Evolutionary conservation across 2,888 invertebrate species (phyloP), one percentile per base, ranked within the genome.

Genomic region (Kryphioiulus occultus): DNA sequence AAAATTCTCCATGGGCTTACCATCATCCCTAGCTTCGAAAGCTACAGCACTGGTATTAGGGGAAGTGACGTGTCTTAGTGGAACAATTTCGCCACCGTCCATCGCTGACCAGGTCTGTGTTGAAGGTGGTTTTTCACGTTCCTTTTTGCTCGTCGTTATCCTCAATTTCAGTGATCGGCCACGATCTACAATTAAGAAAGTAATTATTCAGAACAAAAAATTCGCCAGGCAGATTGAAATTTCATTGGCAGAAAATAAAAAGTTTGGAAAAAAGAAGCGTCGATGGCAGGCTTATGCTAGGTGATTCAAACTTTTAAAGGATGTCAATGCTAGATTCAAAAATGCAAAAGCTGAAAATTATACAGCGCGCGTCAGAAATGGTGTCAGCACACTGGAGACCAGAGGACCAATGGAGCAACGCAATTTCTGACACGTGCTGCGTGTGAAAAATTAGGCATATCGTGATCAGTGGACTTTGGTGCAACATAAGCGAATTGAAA

Each of bases 81-180:
- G 59, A 26, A 86, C 32, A 30, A 32, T 86, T 59, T 86, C 86
- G 22, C 59, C 85, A n/a, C 85, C 85, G 30, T 86, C 86, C 68
- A 59, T 59, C 30, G 53, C 26, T 15, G 86, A 17, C 59, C 68
- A 86, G 19, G 19, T n/a, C 22, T 59, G 59, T n/a, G 59, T n/a
- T 59, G 87, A 39, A 19, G 87, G 35, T 39, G 39, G 7, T 15
- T 85, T 85, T 30, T 85, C 47, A 17, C 85, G 85, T 3, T 85
- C 22, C 19, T 85, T 85, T 42, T 44, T 39, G 17, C 53, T 78
- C 83, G 47, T 35, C 47, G 88, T 44, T 87, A 87, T 87, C 32
- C 88, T 85, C 30, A 88, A 68, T 68, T 88, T 88, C 12, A 88
- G 39, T 15, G 88, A 88, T 30, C 87, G 42, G 39, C 82, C 84